phyloP scores from a whole-genome alignment of 1,140 invertebrate genomes.

The Tetramorium simillimum region DNA sequence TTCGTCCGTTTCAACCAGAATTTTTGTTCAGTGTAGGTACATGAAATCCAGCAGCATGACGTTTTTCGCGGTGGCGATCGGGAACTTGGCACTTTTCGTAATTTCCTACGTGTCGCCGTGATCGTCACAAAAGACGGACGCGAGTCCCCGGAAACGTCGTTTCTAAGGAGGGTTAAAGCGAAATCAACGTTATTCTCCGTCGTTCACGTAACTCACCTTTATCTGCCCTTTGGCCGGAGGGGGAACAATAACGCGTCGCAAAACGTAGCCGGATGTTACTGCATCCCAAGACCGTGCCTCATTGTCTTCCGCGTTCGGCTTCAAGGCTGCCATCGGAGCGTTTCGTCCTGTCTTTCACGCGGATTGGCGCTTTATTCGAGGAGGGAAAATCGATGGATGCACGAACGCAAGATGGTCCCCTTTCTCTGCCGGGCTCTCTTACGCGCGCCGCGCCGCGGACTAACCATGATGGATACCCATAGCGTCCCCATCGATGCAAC shows the following conservation, averaged over 20 bases:
- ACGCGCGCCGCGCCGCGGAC: background rate
- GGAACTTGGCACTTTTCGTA: constrained; percentile 17
- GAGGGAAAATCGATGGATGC: constrained; percentile 23
- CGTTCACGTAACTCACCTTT: constrained; percentile 35
- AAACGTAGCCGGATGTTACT: constrained; percentile 66
- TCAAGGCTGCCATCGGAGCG: constrained; percentile 62
- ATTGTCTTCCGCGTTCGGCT: constrained; percentile 54
- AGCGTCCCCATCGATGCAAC: constrained; percentile 33
- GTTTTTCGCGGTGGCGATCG: constrained; percentile 1
- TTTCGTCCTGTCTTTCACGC: constrained; percentile 40
- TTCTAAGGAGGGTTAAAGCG: constrained; percentile 17
- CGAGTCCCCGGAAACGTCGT: constrained; percentile 22
- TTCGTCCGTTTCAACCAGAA: too few relatives aligned
- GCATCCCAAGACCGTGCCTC: constrained; percentile 42
- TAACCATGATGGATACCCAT: constrained; percentile 48
- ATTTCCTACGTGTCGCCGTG: constrained; percentile 34
- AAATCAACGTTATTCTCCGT: constrained; percentile 47
- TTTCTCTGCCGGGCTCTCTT: background rate
- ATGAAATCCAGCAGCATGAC: background rate
- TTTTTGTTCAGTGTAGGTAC: too few relatives aligned
- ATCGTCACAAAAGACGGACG: background rate
- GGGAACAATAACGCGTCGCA: constrained; percentile 60
- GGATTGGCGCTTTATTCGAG: background rate
- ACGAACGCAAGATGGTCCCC: constrained; percentile 26
- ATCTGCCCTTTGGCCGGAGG: background rate